Base-by-base conservation (phyloP, 2,113 vertebrate species). In the Otus sunia region DNA sequence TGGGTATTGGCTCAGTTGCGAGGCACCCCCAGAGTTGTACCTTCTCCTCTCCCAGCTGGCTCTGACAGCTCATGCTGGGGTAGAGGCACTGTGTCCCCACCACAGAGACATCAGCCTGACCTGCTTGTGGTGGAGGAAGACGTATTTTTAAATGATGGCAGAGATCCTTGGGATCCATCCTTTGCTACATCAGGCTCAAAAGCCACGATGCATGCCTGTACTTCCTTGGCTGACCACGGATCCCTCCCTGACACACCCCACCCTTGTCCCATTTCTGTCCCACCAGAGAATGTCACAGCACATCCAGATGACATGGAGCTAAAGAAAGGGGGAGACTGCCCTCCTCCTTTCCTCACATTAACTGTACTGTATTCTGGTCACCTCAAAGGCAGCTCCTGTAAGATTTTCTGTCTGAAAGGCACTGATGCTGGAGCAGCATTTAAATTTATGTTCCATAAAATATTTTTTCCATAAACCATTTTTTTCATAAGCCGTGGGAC, bases 401-500 rank as follows among this genome's bases (percentile, higher is more conserved):
- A 60, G 15, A 8, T 69, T 39, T 45, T 69, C 29, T 81, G 14
- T 66, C 59, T 90, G 37, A 81, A 92, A 79, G 58, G 45, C 29
- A 43, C 68, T 78, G 76, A 49, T 86, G 34, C 37, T 18, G 45
- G 32, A 91, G 58, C 58, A 91, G 27, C 25, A 53, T 71, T 74
- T 75, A 76, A 75, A 85, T 86, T 76, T 79, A 81, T 71, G 52
- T 43, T 82, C 68, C 32, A 66, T 74, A 80, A 88, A 88, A 52
- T 64, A 73, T 27, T 87, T 95, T 94, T 96, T 82, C 69, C 37
- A 34, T 63, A 37, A 32, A 56, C 17, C 36, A 25, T 47, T 62
- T 94, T 93, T 87, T 86, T 68, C 80, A 30, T 87, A 60, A 88
- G 62, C 87, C 3, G 0, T 41, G 53, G 84, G 92, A 87, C 94